A percentile compares a stretch with the other conserved stretches of the same genome.
Conservation (phyloP, 2,797 vertebrate species). For the Pipistrellus pygmaeus region DNA sequence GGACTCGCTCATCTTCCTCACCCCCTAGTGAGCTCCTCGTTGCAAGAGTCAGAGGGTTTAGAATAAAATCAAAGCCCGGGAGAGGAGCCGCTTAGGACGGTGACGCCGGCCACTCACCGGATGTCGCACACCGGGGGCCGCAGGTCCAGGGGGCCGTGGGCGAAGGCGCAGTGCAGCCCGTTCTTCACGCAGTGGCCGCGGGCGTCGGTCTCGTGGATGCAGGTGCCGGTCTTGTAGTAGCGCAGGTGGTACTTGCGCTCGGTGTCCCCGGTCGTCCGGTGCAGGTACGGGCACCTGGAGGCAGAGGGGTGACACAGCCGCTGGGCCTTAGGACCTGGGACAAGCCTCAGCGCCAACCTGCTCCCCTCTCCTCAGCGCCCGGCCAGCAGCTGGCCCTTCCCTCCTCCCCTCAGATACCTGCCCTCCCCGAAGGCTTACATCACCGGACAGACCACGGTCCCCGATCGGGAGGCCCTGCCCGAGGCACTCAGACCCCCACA, state of each 20-base stretch:
- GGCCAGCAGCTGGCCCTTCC: rapidly evolving
- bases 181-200: constrained; percentile 97
- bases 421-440: rapidly evolving
- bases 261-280: constrained; percentile 96
- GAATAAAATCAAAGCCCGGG: not conserved
- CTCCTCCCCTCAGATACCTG: not conserved
- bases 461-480: too few relatives aligned
- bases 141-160: constrained; percentile 96
- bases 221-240: constrained; percentile 98
- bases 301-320: not conserved
- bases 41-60: not conserved
- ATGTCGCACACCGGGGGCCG: constrained; percentile 96
- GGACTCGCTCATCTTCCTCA: not conserved
- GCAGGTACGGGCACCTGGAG: constrained; percentile 94
- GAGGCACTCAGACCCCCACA: rapidly evolving
- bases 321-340: not conserved
- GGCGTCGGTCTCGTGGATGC: constrained; percentile 96
- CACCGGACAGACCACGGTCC: not conserved
- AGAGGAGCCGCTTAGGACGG: not conserved
- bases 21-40: rapidly evolving
- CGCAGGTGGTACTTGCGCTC: constrained; percentile 98
- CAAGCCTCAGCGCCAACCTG: rapidly evolving
- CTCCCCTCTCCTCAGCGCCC: rapidly evolving
- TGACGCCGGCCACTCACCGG: constrained; percentile 85
- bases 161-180: constrained; percentile 97